A percentile compares a stretch with the other conserved stretches of the same genome.
Conservation (phyloP, 1,140 invertebrate species). For the Nymphalis io region DNA sequence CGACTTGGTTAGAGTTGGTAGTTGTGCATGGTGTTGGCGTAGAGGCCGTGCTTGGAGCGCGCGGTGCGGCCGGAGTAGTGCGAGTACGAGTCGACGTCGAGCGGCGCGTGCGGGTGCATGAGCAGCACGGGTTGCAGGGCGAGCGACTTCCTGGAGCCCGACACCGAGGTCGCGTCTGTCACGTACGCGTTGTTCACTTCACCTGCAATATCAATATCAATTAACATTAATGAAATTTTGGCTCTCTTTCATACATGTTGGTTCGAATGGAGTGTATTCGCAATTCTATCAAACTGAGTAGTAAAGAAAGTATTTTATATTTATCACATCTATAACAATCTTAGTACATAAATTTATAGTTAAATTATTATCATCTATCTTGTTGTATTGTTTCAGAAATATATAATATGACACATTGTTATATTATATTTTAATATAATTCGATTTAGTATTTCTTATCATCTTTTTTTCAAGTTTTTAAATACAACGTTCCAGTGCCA, state of each 20-base stretch:
- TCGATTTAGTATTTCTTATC: too few species aligned
- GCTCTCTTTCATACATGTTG: too few species aligned
- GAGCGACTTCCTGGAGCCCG: constrained; percentile 91
- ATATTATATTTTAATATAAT: too few species aligned
- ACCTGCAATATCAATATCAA: constrained; percentile 79
- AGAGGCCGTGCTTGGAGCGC: constrained; percentile 70
- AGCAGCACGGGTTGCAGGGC: constrained; percentile 92
- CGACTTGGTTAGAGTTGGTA: constrained; percentile 80
- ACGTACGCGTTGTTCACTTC: constrained; percentile 93
- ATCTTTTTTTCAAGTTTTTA: too few species aligned
- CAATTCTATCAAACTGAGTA: too few species aligned
- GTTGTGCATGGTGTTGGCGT: constrained; percentile 83
- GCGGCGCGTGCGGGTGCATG: constrained; percentile 83
- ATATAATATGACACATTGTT: too few species aligned
- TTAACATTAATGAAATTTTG: not conserved
- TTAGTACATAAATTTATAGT: too few species aligned
- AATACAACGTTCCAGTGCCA: not conserved
- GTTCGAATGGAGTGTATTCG: too few species aligned
- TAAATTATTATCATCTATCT: too few species aligned
- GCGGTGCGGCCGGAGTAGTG: constrained; percentile 87
- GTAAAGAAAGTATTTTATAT: too few species aligned
- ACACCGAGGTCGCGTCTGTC: constrained; percentile 88
- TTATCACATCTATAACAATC: too few species aligned
- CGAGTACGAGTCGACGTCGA: constrained; percentile 85
- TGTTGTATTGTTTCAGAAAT: too few species aligned